Base-by-base conservation (phyloP, 2,113 vertebrate species). In the Tachysurus fulvidraco region DNA sequence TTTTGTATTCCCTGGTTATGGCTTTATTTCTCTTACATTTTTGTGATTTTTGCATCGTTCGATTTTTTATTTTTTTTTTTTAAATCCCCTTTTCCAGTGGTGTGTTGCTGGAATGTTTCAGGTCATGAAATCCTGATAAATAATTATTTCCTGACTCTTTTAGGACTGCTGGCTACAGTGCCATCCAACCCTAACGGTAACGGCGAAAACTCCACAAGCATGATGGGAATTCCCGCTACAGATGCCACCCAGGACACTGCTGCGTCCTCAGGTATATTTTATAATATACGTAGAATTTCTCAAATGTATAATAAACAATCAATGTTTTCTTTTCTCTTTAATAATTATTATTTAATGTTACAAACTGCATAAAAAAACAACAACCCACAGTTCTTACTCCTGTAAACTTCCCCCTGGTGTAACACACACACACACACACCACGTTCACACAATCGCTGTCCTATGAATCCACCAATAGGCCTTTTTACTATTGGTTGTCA, bases 161-260 rank as follows among this genome's bases (percentile, higher is more conserved):
- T 67, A 95, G 95, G 95, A 10, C 92, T 95, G 60, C 73, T 95
- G 87, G 95, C 94, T 0, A 90, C 91, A 17, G 95, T 95, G 88
- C 95, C 95, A 0, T 94, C 94, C 89, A 94, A 88, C 84, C 46
- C 92, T n/a, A 90, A 85, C 0, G 93, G 92, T 0, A 91, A 89
- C 17, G 89, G 86, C 0, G 94, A 94, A 74, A 52, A 83, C 6
- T 87, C 92, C 25, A 89, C 90, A 13, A 89, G 91, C 23, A 85
- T 46, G 54, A 87, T 90, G 84, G 91, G 88, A 25, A 94, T 92
- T 64, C n/a, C 92, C 1, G 77, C 16, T n/a, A 78, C 77, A 0
- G 92, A 94, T 50, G 67, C 81, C 0, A 19, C 86, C 1, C 92
- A 85, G 17, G 87, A 91, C 17, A 30, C 89, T 44, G 19, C 91